Evolutionary conservation across 2,113 vertebrate species (phyloP), one percentile per base, ranked within the genome.

Genomic region (Pygoscelis adeliae): DNA sequence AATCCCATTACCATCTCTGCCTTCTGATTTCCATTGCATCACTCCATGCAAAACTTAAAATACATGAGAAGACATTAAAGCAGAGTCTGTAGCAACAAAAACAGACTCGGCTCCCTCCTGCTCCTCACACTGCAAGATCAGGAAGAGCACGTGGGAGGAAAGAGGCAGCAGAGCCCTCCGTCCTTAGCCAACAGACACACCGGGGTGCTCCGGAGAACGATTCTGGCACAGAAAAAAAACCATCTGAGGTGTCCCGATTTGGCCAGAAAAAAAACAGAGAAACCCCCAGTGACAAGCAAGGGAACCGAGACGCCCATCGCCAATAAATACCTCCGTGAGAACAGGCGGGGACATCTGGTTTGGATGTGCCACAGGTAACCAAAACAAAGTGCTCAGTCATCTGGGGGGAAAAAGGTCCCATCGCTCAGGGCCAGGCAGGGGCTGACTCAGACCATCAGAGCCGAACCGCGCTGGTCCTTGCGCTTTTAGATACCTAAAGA

Each of bases 371-470:
- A 2, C 42, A 13, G 42, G 65, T 5, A 42, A 36, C 47, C 47
- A 15, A 22, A 47, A 29, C 44, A 5, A 21, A 13, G 5, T 2
- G n/a, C 61, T 52, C 2, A 1, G 14, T 3, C 38, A 11, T 5
- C 82, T 58, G 44, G 40, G n/a, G 19, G 25, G 11, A 49, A 29
- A 36, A 10, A 10, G 9, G 2, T 8, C 36, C 16, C 36, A 34
- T 76, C 3, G 11, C 73, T 44, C 11, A 13, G 65, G n/a, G 53
- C 58, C 49, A 55, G 72, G 34, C 62, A 55, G 50, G 58, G 52
- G 53, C 53, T n/a, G 69, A 42, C 29, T n/a, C 2, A 1, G n/a
- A 15, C 49, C 40, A 1, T 21, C 78, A 15, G 23, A 25, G 36
- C 55, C 56, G 32, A 74, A 30, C 55, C 3, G 6, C 9, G 2